Evolutionary conservation across 2,888 invertebrate species (phyloP), one percentile per base, ranked within the genome.

Genomic region (Scelioninae gen. 1): DNA sequence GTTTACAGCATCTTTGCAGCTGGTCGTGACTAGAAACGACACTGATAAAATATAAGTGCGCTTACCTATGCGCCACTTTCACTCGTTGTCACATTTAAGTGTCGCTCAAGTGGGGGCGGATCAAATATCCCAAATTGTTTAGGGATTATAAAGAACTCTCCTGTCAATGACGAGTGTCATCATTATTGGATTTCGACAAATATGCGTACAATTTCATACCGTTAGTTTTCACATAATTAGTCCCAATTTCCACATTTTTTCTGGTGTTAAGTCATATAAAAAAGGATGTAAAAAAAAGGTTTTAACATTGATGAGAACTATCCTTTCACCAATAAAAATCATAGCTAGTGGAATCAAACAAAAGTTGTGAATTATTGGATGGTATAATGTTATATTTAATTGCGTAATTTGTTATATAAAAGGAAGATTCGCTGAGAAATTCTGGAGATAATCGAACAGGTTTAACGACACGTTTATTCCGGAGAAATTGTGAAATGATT

Each of bases 361-460:
- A 77, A 66, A 71, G 56, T 38, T 15, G 66, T 63, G 58, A 65
- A 62, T 47, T 45, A 65, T 68, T 13, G 56, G 34, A 40, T 16
- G 23, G 38, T n/a, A 43, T 62, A 62, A 76, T 38, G 45, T 63
- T 78, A 47, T 49, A 71, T 56, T 47, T 63, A 71, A 78, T 69
- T 60, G 23, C 69, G 69, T 43, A 63, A 78, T 78, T 78, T 56
- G 63, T 78, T 78, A 71, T 34, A 38, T 78, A 78, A 78, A 63
- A 45, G 69, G 63, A 78, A 69, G 69, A 77, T 77, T 63, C 77
- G n/a, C 68, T 40, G 68, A 47, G 76, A 43, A 65, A 68, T 76
- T 68, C 60, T 45, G 47, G 40, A 47, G 76, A 58, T 38, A 65
- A 75, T 75, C 34, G 51, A 75, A 58, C 31, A 40, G 51, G 45